Evolutionary conservation across 2,113 vertebrate genomes (phyloP).

Genomic region (Silurus meridionalis): DNA sequence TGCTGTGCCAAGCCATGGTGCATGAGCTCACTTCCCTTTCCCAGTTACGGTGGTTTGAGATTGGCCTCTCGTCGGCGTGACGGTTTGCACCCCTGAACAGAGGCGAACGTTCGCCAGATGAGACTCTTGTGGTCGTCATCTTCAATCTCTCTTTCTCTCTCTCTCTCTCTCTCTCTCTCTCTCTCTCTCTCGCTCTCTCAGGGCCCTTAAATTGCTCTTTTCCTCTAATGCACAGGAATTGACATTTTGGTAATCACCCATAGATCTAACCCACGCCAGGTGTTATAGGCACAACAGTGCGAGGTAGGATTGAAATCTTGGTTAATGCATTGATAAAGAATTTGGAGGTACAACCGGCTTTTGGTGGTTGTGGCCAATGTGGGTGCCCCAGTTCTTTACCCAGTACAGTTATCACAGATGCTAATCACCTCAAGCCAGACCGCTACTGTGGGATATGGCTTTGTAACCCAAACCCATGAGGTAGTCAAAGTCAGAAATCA

Average conservation of each 20-base stretch:
- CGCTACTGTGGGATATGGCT: constrained; percentile 39
- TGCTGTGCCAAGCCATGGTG: constrained; percentile 67
- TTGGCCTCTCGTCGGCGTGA: constrained; percentile 70
- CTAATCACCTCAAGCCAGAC: constrained; percentile 34
- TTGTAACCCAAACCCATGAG: constrained; percentile 51
- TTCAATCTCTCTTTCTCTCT: not conserved
- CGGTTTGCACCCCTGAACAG: constrained; percentile 69
- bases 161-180: not conserved
- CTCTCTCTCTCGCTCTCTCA: constrained; percentile 10
- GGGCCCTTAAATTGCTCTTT: constrained; percentile 11
- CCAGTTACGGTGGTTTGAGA: constrained; percentile 72
- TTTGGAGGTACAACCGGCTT: not conserved
- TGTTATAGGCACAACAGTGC: not conserved
- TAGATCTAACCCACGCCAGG: not conserved
- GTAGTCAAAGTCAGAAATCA: constrained; percentile 34
- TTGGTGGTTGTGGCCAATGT: constrained; percentile 42
- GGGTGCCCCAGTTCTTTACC: constrained; percentile 45
- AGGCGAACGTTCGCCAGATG: constrained; percentile 65
- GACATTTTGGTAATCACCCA: not conserved
- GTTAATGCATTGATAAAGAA: constrained; percentile 25
- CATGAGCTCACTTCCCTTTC: constrained; percentile 80
- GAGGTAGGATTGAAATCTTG: constrained; percentile 11
- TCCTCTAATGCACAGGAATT: not conserved
- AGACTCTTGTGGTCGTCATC: constrained; percentile 38
- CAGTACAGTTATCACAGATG: constrained; percentile 44